A percentile compares a stretch with the other conserved stretches of the same genome.
Conservation (phyloP, 1,140 invertebrate genomes). For the Hycleus phaleratus region DNA sequence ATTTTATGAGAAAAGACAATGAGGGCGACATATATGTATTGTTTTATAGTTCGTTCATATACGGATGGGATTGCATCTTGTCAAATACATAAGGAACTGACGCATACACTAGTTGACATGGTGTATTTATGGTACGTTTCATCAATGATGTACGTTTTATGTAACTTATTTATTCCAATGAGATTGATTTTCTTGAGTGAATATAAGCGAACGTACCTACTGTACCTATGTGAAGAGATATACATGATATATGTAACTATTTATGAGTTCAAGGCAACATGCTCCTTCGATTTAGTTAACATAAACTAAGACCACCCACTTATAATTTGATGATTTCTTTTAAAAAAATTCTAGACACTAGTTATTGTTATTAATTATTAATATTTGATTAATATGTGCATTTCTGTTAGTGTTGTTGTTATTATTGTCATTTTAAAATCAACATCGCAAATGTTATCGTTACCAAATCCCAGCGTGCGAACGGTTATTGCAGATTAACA, state of each 20-base stretch:
- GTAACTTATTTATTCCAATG: conserved; percentile 31
- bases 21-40: background rate
- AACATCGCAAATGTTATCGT: conserved; percentile 23
- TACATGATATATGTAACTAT: no score
- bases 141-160: conserved; percentile 18
- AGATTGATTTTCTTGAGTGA: conserved; percentile 31
- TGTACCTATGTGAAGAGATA: background rate
- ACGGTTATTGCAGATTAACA: conserved; percentile 42
- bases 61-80: conserved; percentile 21
- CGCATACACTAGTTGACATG: conserved; percentile 28
- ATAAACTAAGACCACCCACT: no score
- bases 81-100: conserved; percentile 20
- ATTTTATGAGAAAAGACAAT: conserved; percentile 18
- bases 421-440: conserved; percentile 6
- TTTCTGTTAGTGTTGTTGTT: background rate
- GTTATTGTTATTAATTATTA: no score
- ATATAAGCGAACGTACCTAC: background rate
- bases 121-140: conserved; percentile 28
- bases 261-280: no score
- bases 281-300: no score
- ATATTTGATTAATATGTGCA: no score
- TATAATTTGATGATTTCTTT: no score
- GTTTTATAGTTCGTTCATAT: conserved; percentile 9
- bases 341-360: no score
- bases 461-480: conserved; percentile 36